Conservation (phyloP, 2,797 vertebrate species). For the Danio choprae region DNA sequence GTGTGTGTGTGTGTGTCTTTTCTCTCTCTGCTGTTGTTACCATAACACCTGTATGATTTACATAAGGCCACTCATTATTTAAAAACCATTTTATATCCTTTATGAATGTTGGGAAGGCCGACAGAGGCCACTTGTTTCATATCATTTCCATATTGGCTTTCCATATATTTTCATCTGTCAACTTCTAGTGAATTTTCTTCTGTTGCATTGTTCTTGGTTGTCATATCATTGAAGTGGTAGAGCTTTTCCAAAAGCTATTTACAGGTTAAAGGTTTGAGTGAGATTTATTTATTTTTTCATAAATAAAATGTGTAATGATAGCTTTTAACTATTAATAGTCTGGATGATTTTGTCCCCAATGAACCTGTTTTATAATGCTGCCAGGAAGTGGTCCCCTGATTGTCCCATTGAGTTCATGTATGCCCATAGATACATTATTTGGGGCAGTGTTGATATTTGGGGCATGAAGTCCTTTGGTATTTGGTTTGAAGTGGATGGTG, state of each 20-base stretch:
- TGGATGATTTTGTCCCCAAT: slow-evolving; percentile 20
- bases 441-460: slow-evolving; percentile 36
- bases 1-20: slow-evolving; percentile 36
- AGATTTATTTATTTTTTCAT: slow-evolving; percentile 3
- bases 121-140: neutral
- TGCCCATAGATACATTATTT: slow-evolving; percentile 34
- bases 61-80: slow-evolving; percentile 8
- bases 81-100: slow-evolving; percentile 5
- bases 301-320: slow-evolving; percentile 29
- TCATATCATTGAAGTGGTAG: neutral
- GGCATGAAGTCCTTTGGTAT: slow-evolving; percentile 20
- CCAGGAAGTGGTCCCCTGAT: slow-evolving; percentile 28
- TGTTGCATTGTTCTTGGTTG: neutral
- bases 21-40: slow-evolving; percentile 27
- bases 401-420: neutral
- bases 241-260: neutral
- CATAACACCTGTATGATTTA: slow-evolving; percentile 35
- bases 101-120: neutral
- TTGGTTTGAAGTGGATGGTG: slow-evolving; percentile 15
- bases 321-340: slow-evolving; percentile 20
- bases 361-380: slow-evolving; percentile 25
- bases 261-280: slow-evolving; percentile 21
- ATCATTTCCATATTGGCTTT: slow-evolving; percentile 7
- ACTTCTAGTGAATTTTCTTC: neutral
- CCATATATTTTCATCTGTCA: neutral